Percentiles rank a stretch among this genome's conserved stretches.
These are phyloP conservation scores for Salarias fasciatus DNA, from an alignment of 2,797 vertebrate genomes.

Conservation along the genomic window DNA sequence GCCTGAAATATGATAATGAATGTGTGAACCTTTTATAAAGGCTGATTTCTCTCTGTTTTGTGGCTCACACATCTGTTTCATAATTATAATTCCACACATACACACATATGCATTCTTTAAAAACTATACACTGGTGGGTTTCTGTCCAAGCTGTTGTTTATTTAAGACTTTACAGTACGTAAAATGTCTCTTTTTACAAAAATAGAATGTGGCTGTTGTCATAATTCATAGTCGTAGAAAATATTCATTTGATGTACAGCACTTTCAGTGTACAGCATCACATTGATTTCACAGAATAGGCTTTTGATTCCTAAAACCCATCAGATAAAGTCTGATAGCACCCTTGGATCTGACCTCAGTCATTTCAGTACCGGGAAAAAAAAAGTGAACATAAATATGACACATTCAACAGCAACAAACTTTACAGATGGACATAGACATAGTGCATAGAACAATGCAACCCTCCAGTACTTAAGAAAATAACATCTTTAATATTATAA, in stretches of 20 bases:
- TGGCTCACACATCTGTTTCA: not conserved
- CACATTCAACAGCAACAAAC: constrained; percentile 69
- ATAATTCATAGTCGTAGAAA: constrained; percentile 82
- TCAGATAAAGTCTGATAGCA: constrained; percentile 74
- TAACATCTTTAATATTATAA: constrained; percentile 61
- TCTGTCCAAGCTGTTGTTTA: constrained; percentile 83
- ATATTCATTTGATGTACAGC: constrained; percentile 80
- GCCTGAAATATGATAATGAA: too few relatives aligned
- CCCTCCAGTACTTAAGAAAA: constrained; percentile 60
- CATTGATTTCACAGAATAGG: constrained; percentile 72
- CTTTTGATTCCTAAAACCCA: constrained; percentile 59
- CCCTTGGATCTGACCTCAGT: constrained; percentile 62
- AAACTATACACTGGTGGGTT: constrained; percentile 53
- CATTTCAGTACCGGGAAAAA: constrained; percentile 56
- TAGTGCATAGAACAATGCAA: constrained; percentile 62
- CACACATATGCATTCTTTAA: constrained; percentile 33
- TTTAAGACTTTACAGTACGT: constrained; percentile 85
- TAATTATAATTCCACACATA: constrained; percentile 6
- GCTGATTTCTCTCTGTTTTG: too few relatives aligned
- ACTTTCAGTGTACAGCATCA: constrained; percentile 77
- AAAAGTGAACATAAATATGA: constrained; percentile 66
- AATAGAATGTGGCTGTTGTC: constrained; percentile 80
- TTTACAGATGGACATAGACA: constrained; percentile 72
- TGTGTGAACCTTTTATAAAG: too few relatives aligned
- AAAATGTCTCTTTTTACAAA: constrained; percentile 82